phyloP scores from a whole-genome alignment of 1,140 invertebrate species.

The Drosophila pseudoobscura region DNA sequence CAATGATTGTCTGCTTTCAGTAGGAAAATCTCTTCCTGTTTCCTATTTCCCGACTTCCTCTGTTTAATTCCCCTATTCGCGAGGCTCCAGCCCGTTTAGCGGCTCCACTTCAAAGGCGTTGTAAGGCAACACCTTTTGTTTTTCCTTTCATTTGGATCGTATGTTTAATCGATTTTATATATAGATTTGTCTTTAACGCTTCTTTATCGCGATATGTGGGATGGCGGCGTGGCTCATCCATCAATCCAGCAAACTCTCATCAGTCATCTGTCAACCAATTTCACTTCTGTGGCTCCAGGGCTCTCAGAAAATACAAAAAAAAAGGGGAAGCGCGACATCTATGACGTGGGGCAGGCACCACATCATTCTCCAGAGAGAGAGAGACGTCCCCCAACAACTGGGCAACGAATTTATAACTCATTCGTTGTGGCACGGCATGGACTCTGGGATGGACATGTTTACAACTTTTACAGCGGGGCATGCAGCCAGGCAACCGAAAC shows the following conservation, averaged over 20 bases:
- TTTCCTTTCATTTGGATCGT: too few species aligned
- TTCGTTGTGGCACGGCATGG: slow-evolving; percentile 16
- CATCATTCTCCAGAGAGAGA: not conserved
- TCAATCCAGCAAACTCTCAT: slow-evolving; percentile 12
- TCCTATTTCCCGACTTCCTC: too few species aligned
- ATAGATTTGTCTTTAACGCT: too few species aligned
- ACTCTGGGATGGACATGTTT: slow-evolving; percentile 42
- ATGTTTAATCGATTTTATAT: too few species aligned
- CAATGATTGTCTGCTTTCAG: too few species aligned
- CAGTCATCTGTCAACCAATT: slow-evolving; percentile 30
- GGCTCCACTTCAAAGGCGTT: too few species aligned
- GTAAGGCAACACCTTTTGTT: too few species aligned
- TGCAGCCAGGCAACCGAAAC: slow-evolving; percentile 42
- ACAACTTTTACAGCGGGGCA: slow-evolving; percentile 20
- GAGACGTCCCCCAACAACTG: slow-evolving; percentile 7
- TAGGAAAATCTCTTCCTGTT: too few species aligned
- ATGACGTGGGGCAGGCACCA: not conserved
- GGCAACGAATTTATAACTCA: slow-evolving; percentile 39
- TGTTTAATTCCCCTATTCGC: too few species aligned
- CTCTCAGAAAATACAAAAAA: not conserved
- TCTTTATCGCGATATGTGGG: too few species aligned
- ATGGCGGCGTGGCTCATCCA: slow-evolving; percentile 6
- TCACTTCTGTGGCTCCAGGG: not conserved
- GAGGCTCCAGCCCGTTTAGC: too few species aligned
- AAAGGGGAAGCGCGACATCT: too few species aligned